Evolutionary conservation across 1,140 invertebrate genomes (phyloP).

Genomic region (Caenorhabditis briggsae): DNA sequence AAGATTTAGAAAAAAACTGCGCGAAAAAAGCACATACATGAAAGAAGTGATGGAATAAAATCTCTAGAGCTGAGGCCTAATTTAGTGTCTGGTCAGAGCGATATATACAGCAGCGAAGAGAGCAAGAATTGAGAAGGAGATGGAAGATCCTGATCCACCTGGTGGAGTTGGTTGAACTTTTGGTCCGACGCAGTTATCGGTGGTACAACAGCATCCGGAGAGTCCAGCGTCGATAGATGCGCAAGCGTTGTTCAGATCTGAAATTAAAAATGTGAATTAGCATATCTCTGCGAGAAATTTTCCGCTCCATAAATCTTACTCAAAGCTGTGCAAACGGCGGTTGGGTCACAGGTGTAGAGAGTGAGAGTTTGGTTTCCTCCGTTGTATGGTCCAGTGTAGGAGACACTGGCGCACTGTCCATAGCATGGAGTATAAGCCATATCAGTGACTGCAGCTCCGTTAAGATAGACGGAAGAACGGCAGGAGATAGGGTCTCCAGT

Average conservation of each 20-base stretch:
- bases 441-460: not conserved
- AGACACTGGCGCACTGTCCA: slow-evolving; percentile 57
- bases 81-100: slow-evolving; percentile 37
- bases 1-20: slow-evolving; percentile 12
- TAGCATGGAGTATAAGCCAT: slow-evolving; percentile 36
- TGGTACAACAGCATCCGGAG: slow-evolving; percentile 50
- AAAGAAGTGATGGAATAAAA: slow-evolving; percentile 41
- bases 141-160: slow-evolving; percentile 47
- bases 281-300: not conserved
- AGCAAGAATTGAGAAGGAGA: slow-evolving; percentile 45
- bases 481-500: slow-evolving; percentile 45
- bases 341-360: slow-evolving; percentile 58
- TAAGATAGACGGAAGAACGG: slow-evolving; percentile 54
- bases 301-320: not conserved
- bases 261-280: not conserved
- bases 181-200: slow-evolving; percentile 31
- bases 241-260: slow-evolving; percentile 17
- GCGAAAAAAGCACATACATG: slow-evolving; percentile 52
- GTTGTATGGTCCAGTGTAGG: slow-evolving; percentile 51
- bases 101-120: slow-evolving; percentile 52
- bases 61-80: slow-evolving; percentile 33
- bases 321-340: slow-evolving; percentile 35
- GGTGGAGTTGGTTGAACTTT: slow-evolving; percentile 8
- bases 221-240: not conserved
- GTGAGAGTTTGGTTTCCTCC: not conserved